Evolutionary conservation across 1,140 invertebrate genomes (phyloP).

Genomic region (Sarcophaga peregrina): DNA sequence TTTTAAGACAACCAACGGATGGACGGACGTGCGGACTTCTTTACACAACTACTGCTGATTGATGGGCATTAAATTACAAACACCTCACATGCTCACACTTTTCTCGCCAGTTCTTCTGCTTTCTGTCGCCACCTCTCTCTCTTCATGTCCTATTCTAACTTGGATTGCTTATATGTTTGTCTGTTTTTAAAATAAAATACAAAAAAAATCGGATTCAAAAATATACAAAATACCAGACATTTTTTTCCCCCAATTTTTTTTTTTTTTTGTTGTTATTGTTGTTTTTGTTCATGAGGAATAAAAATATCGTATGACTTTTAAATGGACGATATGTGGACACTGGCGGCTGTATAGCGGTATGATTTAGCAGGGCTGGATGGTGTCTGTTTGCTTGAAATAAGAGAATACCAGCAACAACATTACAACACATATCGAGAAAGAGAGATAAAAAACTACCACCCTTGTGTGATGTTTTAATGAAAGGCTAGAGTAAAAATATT

Average conservation of each 20-base stretch:
- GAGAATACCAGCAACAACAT: background rate
- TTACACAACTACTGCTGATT: constrained; percentile 5
- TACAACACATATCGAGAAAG: background rate
- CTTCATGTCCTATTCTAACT: background rate
- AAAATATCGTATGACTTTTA: constrained; percentile 28
- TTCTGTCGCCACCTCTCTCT: background rate
- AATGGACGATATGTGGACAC: constrained; percentile 32
- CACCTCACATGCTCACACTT: constrained; percentile 20
- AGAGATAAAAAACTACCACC: background rate
- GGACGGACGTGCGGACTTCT: background rate
- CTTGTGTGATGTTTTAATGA: constrained; percentile 35
- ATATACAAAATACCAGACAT: constrained; percentile 11
- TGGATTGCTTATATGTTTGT: too few relatives aligned
- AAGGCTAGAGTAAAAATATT: constrained; percentile 19
- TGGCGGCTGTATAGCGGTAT: background rate
- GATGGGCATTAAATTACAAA: constrained; percentile 38
- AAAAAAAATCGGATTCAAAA: background rate
- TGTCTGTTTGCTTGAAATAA: background rate
- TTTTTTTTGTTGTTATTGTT: too few relatives aligned
- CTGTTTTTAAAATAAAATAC: too few relatives aligned
- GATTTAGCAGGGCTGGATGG: too few relatives aligned
- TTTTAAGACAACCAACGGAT: background rate
- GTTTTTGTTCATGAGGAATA: background rate
- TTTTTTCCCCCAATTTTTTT: background rate
- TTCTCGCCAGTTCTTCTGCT: background rate